Percentiles rank a stretch among this genome's conserved stretches.
phyloP scores from a whole-genome alignment of 92 coral and sea anemone genomes.

The Desmophyllum pertusum region DNA sequence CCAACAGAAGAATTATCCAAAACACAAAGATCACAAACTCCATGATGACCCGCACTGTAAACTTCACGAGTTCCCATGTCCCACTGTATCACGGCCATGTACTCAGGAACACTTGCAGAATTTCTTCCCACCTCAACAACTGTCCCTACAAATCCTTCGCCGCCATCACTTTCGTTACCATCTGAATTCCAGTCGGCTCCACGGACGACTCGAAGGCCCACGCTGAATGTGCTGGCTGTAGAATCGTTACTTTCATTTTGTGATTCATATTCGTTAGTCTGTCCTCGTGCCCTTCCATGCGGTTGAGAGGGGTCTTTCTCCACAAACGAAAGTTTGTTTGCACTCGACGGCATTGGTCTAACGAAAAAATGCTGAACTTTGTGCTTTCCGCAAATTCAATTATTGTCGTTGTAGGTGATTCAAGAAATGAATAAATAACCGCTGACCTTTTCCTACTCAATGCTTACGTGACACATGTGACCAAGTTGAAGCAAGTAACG shows the following conservation, averaged over 20 bases:
- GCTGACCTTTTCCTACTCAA: too few relatives aligned
- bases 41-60: constrained; percentile 43
- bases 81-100: constrained; percentile 44
- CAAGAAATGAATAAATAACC: too few relatives aligned
- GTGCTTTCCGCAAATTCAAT: too few relatives aligned
- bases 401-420: too few relatives aligned
- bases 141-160: constrained; percentile 47
- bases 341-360: not conserved
- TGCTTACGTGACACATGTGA: too few relatives aligned
- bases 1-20: constrained; percentile 38
- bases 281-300: not conserved
- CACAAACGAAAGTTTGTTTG: not conserved
- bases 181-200: constrained; percentile 42
- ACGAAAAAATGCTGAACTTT: not conserved
- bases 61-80: constrained; percentile 33
- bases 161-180: constrained; percentile 22
- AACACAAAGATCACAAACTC: constrained; percentile 21
- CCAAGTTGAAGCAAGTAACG: too few relatives aligned
- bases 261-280: not conserved
- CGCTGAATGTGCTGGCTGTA: constrained; percentile 8
- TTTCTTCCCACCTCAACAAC: constrained; percentile 45
- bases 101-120: constrained; percentile 17
- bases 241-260: not conserved
- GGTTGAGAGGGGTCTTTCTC: not conserved
- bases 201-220: constrained; percentile 43